Evolutionary conservation across 2,888 invertebrate genomes (phyloP), one percentile per base, ranked within the genome.

Genomic region (Oxycera nigricornis): DNA sequence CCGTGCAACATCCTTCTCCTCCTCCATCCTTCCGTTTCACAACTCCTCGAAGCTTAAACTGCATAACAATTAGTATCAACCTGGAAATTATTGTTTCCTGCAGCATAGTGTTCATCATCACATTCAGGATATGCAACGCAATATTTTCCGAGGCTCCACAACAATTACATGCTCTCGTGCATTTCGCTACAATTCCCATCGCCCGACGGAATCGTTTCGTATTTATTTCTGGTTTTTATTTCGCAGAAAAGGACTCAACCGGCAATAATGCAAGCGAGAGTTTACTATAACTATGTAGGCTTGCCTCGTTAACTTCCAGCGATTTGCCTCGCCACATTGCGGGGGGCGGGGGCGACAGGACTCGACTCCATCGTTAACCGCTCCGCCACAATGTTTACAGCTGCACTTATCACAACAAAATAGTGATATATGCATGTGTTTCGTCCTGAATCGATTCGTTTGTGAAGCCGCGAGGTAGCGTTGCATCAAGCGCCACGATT

Each of bases 301-400:
- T 65, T 65, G 65, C 39, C 39, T 65, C 30, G 65, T 65, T 65
- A 65, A 65, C 65, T 65, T 65, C 65, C 65, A 65, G 65, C 65
- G 65, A 65, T 65, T 65, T 65, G 41, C 65, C 41, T 65, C 17
- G 65, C 65, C 65, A 65, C 65, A 65, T 65, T 22, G 17, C n/a
- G n/a, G 24, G 24, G 24, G 65, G 26, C 39, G 39, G 24, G 4
- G 30, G 41, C n/a, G n/a, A n/a, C n/a, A n/a, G n/a, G n/a, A n/a
- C n/a, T n/a, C n/a, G n/a, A n/a, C 65, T 24, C 24, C 65, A 65
- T 65, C 2, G 57, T 11, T 46, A 17, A 46, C 46, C 46, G 11
- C 14, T 2, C 3, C 22, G 41, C 65, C 65, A 17, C 65, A 65
- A 41, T 65, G 65, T 65, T 65, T 41, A 30, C 65, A 52, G 55